Evolutionary conservation across 2,797 vertebrate genomes (phyloP).

Genomic region (Acanthopagrus latus): DNA sequence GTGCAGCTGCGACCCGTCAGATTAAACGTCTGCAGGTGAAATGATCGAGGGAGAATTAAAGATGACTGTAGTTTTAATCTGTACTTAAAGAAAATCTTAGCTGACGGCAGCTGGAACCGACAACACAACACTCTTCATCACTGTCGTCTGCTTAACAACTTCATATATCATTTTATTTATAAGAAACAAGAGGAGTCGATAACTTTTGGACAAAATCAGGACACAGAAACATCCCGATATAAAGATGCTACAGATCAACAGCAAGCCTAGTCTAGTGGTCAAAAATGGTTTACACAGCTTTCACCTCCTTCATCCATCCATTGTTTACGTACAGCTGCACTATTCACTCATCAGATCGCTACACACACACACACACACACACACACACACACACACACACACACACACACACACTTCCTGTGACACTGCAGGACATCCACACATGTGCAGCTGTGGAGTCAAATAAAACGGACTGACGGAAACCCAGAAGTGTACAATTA

Average conservation of each 20-base stretch:
- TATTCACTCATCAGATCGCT: slow-evolving; percentile 22
- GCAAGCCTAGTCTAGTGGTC: background rate
- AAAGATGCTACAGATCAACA: background rate
- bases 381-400: slow-evolving; percentile 39
- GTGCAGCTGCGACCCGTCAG: slow-evolving; percentile 17
- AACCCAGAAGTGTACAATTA: slow-evolving; percentile 49
- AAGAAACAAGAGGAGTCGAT: too few relatives aligned
- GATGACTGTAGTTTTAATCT: background rate
- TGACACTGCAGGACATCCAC: slow-evolving; percentile 21
- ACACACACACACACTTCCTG: slow-evolving; percentile 47
- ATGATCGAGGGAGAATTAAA: background rate
- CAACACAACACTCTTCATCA: too few relatives aligned
- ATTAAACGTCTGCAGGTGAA: slow-evolving; percentile 3
- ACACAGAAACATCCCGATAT: background rate
- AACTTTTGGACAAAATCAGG: too few relatives aligned
- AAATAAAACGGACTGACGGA: slow-evolving; percentile 5
- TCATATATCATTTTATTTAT: too few relatives aligned
- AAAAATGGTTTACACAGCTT: background rate
- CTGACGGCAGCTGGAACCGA: background rate
- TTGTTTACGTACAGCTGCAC: slow-evolving; percentile 48
- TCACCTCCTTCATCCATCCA: background rate
- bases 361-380: slow-evolving; percentile 33
- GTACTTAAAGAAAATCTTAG: background rate
- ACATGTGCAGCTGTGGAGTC: slow-evolving; percentile 44
- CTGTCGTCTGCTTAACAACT: too few relatives aligned